Evolutionary conservation across 2,797 vertebrate species (phyloP), one percentile per base, ranked within the genome.

Genomic region (Mareca strepera): DNA sequence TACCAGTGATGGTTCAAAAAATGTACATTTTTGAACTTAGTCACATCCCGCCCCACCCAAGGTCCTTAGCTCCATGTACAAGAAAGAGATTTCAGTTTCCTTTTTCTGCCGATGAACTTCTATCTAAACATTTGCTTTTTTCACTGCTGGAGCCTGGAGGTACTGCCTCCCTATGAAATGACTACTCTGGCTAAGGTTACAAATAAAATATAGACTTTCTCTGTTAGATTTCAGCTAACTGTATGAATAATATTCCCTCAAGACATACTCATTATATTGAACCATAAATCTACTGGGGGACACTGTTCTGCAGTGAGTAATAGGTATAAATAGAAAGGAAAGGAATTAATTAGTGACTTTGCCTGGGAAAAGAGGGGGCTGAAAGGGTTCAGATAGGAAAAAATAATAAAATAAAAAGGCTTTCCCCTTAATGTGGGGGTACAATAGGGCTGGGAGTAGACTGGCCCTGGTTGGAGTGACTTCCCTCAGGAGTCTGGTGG

Each of bases 321-420:
- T 18, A 55, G 64, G 39, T 95, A 95, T 95, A 96, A 97, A 97
- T 96, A 97, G 95, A 88, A 92, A 91, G 93, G 86, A 94, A 95
- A 92, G 76, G 66, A 72, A 68, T 85, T 82, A 87, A 82, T 91
- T 92, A 95, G 68, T 77, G 68, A 41, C 33, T 85, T 83, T 43
- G 84, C 22, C 46, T 96, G 78, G 70, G 96, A 97, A 97, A 96
- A 93, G 94, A 93, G 96, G 91, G 58, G 94, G 92, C 89, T 72
- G 95, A n/a, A 70, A 73, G 66, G 86, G 53, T 72, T 56, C 68
- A 73, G 86, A 84, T 17, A 17, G 35, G 37, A 6, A 2, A 18
- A 29, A 63, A 75, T 26, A 26, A 52, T 52, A 78, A 52, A 26
- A 52, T 52, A 52, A 52, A 64, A 37, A 2, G 3, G 5, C 11